Evolutionary conservation across 37 sponge, comb jelly and placozoan species (phyloP), one percentile per base, ranked within the genome.

Genomic region (Petrosia ficiformis): DNA sequence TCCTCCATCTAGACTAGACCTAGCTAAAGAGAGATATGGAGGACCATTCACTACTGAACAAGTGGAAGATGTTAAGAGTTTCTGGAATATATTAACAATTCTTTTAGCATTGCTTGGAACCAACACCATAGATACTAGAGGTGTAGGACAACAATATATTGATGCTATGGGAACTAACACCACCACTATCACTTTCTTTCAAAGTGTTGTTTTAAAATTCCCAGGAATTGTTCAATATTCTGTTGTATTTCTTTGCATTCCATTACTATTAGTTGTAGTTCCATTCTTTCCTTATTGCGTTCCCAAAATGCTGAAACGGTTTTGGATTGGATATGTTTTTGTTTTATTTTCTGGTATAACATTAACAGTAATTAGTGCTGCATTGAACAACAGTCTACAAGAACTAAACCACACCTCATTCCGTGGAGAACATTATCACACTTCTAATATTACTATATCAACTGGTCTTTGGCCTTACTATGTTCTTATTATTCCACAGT

Each of bases 11-110:
- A 61, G 63, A n/a, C 14, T 61, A 61, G 63, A 61, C 63, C 26
- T n/a, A n/a, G 63, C 63, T n/a, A 61, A 61, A n/a, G 63, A 61
- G 26, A 61, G 14, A 29, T 61, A 61, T 61, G 63, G 63, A 61
- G 63, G 63, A 61, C 63, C 63, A 22, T 61, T 61, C 26, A 61
- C 14, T 5, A n/a, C 14, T 26, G 63, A 61, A 61, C 28, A 61
- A n/a, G 63, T 61, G 11, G 63, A 61, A n/a, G 28, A 61, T 22
- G 63, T 61, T 5, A 61, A 61, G 28, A n/a, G 25, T 6, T 61
- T 61, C 63, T 61, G 54, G 54, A 48, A 16, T 19, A 48, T 48
- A 48, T 10, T 48, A 16, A 10, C 16, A 10, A 48, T 16, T 19
- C 54, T 48, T 16, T 48, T 48, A 48, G 14, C 54, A 6, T n/a